Evolutionary conservation across 2,888 invertebrate species (phyloP).

Genomic region (Epinotia nisella): DNA sequence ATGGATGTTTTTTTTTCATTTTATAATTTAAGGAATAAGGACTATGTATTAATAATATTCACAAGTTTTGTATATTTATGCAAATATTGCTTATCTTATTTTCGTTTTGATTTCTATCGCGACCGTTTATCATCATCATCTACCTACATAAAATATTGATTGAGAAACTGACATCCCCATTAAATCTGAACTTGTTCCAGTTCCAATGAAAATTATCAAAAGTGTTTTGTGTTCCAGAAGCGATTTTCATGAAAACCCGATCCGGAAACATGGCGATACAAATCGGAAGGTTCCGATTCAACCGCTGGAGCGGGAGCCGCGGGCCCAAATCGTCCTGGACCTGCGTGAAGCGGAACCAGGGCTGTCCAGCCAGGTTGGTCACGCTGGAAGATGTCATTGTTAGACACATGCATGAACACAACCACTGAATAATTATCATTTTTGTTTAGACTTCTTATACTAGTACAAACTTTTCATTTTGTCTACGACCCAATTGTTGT

Average conservation of each 20-base stretch:
- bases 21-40: too few relatives aligned
- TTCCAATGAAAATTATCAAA: background rate
- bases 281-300: slow-evolving; percentile 37
- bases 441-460: too few relatives aligned
- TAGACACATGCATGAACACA: slow-evolving; percentile 24
- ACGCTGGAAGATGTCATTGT: slow-evolving; percentile 43
- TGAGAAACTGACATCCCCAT: background rate
- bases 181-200: background rate
- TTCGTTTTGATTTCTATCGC: too few relatives aligned
- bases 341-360: slow-evolving; percentile 37
- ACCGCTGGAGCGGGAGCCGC: slow-evolving; percentile 23
- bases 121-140: background rate
- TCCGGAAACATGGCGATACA: slow-evolving; percentile 36
- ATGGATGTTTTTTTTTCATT: too few relatives aligned
- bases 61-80: too few relatives aligned
- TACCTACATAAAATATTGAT: too few relatives aligned
- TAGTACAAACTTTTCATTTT: too few relatives aligned
- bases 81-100: too few relatives aligned
- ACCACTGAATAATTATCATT: slow-evolving; percentile 8
- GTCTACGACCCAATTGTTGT: too few relatives aligned
- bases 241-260: slow-evolving; percentile 24
- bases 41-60: too few relatives aligned
- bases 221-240: slow-evolving; percentile 10
- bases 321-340: slow-evolving; percentile 33
- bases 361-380: slow-evolving; percentile 46